phyloP scores from a whole-genome alignment of 2,888 invertebrate genomes.

The Amphimallon solstitiale region DNA sequence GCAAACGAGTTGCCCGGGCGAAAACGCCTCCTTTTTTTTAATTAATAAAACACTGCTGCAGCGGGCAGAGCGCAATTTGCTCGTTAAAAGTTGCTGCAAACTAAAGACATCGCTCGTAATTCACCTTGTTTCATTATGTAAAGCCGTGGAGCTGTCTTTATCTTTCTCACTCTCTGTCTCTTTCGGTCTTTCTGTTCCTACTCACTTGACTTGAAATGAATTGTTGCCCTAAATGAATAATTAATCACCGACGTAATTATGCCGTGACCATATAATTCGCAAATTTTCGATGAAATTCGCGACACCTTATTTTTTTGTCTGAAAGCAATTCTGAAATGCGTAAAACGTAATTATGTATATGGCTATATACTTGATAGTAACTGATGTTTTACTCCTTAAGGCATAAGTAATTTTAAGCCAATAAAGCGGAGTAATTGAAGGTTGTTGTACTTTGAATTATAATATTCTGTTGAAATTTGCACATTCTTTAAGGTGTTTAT shows the following conservation, averaged over 20 bases:
- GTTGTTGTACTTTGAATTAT: no score
- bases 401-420: no score
- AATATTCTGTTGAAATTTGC: no score
- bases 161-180: constrained; percentile 6
- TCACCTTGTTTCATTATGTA: constrained; percentile 50
- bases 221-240: constrained; percentile 28
- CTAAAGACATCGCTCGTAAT: constrained; percentile 48
- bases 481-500: no score
- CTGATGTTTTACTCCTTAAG: no score
- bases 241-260: constrained; percentile 24
- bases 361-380: no score
- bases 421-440: no score
- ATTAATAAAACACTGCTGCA: constrained; percentile 50
- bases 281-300: constrained; percentile 5
- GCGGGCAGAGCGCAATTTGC: constrained; percentile 49
- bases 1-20: neutral
- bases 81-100: constrained; percentile 49
- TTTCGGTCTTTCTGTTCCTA: neutral
- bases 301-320: no score
- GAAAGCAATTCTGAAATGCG: no score
- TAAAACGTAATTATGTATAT: no score
- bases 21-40: constrained; percentile 44
- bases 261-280: constrained; percentile 22
- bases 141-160: constrained; percentile 43
- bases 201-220: constrained; percentile 16